phyloP scores from a whole-genome alignment of 2,113 vertebrate species.

The Notothenia rossii region DNA sequence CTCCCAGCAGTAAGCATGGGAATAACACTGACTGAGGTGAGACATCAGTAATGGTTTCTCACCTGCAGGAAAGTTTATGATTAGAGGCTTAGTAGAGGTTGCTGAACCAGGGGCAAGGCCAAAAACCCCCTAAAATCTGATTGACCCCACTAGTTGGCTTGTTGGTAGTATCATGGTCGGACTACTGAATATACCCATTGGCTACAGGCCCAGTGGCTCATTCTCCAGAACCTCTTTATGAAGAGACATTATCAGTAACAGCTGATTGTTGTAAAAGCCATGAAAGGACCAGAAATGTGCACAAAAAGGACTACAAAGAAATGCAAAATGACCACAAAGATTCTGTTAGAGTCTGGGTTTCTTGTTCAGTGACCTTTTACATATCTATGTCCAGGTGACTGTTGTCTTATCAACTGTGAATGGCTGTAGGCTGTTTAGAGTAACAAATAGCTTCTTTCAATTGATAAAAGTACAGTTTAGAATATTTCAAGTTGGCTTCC shows the following conservation, averaged over 20 bases:
- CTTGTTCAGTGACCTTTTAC: background rate
- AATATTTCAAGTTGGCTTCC: background rate
- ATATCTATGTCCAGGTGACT: background rate
- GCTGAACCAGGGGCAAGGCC: background rate
- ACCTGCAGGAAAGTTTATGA: constrained; percentile 20
- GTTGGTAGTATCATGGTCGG: background rate
- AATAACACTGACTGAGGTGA: constrained; percentile 24
- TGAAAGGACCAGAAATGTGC: background rate
- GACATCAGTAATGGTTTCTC: constrained; percentile 3
- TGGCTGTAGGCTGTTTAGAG: background rate
- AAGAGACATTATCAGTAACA: background rate
- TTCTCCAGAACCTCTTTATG: background rate
- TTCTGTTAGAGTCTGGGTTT: background rate
- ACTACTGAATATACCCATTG: background rate
- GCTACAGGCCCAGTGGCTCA: no score
- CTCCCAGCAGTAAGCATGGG: constrained; percentile 7
- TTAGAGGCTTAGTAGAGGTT: constrained; percentile 6
- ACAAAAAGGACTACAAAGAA: background rate
- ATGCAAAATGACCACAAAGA: background rate
- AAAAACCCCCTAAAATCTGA: background rate
- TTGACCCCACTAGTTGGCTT: background rate
- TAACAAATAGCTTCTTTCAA: constrained; percentile 1
- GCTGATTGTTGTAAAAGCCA: background rate
- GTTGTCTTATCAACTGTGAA: background rate
- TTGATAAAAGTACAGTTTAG: background rate